Evolutionary conservation across 2,888 invertebrate species (phyloP).

Genomic region (Cheilosia vulpina): DNA sequence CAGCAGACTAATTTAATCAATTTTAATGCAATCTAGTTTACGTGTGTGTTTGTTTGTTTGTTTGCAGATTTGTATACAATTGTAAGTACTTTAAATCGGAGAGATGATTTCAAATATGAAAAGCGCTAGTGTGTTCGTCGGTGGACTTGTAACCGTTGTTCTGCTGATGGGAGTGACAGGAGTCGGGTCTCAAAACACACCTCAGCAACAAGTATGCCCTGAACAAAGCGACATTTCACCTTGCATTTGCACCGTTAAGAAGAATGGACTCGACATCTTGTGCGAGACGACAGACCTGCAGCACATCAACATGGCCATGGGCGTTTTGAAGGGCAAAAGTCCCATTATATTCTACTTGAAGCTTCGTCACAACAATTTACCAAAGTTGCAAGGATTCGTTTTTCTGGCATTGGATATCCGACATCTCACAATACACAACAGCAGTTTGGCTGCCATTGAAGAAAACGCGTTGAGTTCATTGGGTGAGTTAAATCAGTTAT

Average conservation of each 20-base stretch:
- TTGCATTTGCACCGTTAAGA: conserved; percentile 93
- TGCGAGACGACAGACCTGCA: conserved; percentile 94
- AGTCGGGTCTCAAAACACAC: conserved; percentile 78
- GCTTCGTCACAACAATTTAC: conserved; percentile 92
- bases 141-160: conserved; percentile 39
- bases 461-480: conserved; percentile 94
- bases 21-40: conserved; percentile 46
- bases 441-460: conserved; percentile 93
- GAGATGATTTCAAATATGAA: conserved; percentile 68
- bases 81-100: conserved; percentile 39
- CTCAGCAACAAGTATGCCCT: conserved; percentile 89
- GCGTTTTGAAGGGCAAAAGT: conserved; percentile 90
- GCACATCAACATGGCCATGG: conserved; percentile 92
- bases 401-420: conserved; percentile 94
- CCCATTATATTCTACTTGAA: conserved; percentile 94
- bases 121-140: conserved; percentile 39
- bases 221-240: conserved; percentile 89
- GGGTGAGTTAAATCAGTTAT: conserved; percentile 85
- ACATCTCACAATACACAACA: conserved; percentile 94
- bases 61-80: conserved; percentile 51
- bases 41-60: conserved; percentile 7
- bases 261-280: conserved; percentile 93
- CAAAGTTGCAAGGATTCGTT: conserved; percentile 93
- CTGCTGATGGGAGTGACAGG: conserved; percentile 47
- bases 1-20: conserved; percentile 49